Base-by-base conservation (phyloP, 2,888 invertebrate species). In the Andrena haemorrhoa region DNA sequence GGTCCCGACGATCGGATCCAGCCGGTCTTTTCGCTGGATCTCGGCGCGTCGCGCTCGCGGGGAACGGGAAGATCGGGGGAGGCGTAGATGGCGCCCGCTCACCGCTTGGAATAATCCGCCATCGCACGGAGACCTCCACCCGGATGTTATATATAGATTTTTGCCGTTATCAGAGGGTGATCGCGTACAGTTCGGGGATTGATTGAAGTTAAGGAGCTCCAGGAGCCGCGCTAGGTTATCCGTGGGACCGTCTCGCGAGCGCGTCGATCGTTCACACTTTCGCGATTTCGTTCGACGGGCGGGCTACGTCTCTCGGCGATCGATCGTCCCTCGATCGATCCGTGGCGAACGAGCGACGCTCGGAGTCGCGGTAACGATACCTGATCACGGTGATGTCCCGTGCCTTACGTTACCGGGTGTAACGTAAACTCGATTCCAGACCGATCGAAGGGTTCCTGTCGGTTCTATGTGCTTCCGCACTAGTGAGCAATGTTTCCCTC, bases 151-250 rank as follows among this genome's bases (percentile, higher is more conserved):
- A 87, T 79, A 87, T 90, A 90, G 88, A 86, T 83, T 92, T 89
- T 87, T 74, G 79, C 90, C 89, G 90, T 91, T 91, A 91, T 89
- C 91, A 91, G 90, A 91, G 91, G 91, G 91, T 91, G 84, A 85
- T 79, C 56, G 87, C 82, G 88, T 85, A 90, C 87, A 86, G 82
- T 88, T 88, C 81, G 83, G 88, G 83, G 78, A 88, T 85, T 66
- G 82, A 85, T 78, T 84, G 77, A 73, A 84, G 75, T 82, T 73
- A 84, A 79, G 74, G 74, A 86, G 70, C 79, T 86, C 83, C 82
- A 88, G 79, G 88, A 86, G 82, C 85, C 86, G 77, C 83, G 85
- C 85, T 80, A 68, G 76, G 79, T 76, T 75, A 77, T 64, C 64
- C 79, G 79, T 75, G 79, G 83, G 85, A 80, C 81, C 87, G 85